Evolutionary conservation across 2,888 invertebrate species (phyloP).

Genomic region (Pecten maximus): DNA sequence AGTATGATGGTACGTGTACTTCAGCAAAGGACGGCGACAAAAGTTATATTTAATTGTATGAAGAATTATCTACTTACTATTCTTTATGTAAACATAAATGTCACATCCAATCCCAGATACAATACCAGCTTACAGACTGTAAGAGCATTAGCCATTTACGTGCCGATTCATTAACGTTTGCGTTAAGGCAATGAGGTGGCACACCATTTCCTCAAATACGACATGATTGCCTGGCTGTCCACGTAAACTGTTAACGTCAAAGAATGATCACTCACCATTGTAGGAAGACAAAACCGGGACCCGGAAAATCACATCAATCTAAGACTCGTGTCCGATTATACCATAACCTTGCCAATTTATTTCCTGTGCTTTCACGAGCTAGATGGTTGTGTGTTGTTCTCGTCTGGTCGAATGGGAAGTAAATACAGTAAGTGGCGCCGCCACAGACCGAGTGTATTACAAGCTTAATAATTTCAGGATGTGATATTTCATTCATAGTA

Average conservation of each 20-base stretch:
- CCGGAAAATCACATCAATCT: constrained; percentile 11
- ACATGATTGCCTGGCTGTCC: not conserved
- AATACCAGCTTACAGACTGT: not conserved
- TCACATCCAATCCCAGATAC: not conserved
- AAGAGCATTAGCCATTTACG: not conserved
- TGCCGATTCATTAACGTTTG: not conserved
- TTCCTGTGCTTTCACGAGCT: not conserved
- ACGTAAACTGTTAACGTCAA: not conserved
- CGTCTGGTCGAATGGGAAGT: not conserved
- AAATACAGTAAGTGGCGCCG: not conserved
- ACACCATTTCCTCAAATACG: not conserved
- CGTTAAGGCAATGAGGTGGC: not conserved
- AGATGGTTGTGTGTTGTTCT: not conserved
- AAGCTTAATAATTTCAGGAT: not conserved
- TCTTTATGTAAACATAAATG: not conserved
- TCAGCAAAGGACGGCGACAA: not conserved
- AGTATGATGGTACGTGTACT: not conserved
- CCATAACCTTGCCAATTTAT: not conserved
- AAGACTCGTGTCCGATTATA: not conserved
- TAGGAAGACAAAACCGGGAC: not conserved
- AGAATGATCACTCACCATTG: not conserved
- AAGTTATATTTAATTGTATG: not conserved
- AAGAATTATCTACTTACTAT: not conserved
- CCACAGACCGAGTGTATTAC: not conserved
- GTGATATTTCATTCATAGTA: not conserved